These are phyloP conservation scores for Lagorchestes hirsutus DNA, from an alignment of 2,797 vertebrate genomes.

Conservation along the genomic window DNA sequence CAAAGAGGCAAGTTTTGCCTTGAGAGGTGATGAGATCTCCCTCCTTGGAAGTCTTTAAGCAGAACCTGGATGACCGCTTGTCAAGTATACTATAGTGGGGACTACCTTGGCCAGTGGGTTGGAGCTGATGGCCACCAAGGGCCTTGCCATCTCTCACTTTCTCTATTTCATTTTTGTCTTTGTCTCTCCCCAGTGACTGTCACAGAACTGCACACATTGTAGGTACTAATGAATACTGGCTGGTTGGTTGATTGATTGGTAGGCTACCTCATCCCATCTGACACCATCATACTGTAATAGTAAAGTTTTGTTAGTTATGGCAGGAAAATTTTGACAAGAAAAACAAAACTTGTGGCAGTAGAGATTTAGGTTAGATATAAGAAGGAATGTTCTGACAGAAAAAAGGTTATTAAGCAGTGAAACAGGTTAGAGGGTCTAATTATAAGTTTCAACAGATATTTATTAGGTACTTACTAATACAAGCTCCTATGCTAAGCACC, in stretches of 20 bases:
- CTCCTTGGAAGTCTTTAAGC: not conserved
- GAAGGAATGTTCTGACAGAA: not conserved
- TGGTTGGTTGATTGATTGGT: not conserved
- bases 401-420: not conserved
- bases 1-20: not conserved
- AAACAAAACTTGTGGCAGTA: not conserved
- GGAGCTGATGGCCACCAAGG: no score
- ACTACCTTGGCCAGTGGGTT: no score
- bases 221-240: no score
- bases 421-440: not conserved
- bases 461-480: not conserved
- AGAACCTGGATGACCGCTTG: not conserved
- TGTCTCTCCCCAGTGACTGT: not conserved
- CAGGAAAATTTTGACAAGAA: not conserved
- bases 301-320: not conserved
- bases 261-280: not conserved
- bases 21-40: not conserved
- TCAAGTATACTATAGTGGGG: not conserved
- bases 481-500: not conserved
- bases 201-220: not conserved
- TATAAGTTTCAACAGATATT: constrained; percentile 30
- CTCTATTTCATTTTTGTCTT: not conserved
- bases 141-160: not conserved
- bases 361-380: not conserved
- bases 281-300: not conserved